Evolutionary conservation across 2,888 invertebrate species (phyloP).

Genomic region (Aradus depressus): DNA sequence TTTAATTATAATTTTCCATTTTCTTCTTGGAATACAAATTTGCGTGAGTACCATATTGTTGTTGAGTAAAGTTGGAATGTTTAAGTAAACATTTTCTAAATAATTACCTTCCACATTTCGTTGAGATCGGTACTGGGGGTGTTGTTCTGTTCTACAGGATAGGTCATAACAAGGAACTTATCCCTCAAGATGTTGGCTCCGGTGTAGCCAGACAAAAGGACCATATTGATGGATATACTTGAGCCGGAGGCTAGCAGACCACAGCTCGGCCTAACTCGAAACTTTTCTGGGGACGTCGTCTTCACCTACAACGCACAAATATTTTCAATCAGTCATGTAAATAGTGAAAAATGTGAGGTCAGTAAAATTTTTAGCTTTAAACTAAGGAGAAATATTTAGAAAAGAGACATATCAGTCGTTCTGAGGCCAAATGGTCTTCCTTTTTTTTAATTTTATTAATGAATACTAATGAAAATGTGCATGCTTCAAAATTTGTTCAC

Average conservation of each 20-base stretch:
- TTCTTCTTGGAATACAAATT: too few species aligned
- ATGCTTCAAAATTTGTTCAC: too few species aligned
- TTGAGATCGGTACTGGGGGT: constrained; percentile 49
- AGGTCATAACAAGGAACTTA: constrained; percentile 77
- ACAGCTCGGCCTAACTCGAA: constrained; percentile 79
- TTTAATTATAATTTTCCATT: too few species aligned
- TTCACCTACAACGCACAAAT: constrained; percentile 73
- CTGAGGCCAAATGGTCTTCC: too few species aligned
- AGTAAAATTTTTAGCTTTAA: too few species aligned
- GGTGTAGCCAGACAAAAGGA: constrained; percentile 61
- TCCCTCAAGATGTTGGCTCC: constrained; percentile 54
- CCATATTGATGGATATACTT: constrained; percentile 54
- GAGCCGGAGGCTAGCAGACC: constrained; percentile 59
- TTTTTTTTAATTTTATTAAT: too few species aligned
- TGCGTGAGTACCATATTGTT: too few species aligned
- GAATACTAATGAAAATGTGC: too few species aligned
- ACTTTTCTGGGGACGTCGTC: constrained; percentile 92
- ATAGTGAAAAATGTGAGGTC: too few species aligned
- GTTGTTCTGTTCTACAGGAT: constrained; percentile 49
- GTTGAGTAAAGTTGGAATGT: neutral
- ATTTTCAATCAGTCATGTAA: too few species aligned
- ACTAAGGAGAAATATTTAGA: too few species aligned
- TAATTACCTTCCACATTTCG: constrained; percentile 59
- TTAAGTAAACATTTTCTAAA: neutral
- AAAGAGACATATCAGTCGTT: too few species aligned